phyloP scores from a whole-genome alignment of 1,140 invertebrate genomes.

The Patella vulgata region DNA sequence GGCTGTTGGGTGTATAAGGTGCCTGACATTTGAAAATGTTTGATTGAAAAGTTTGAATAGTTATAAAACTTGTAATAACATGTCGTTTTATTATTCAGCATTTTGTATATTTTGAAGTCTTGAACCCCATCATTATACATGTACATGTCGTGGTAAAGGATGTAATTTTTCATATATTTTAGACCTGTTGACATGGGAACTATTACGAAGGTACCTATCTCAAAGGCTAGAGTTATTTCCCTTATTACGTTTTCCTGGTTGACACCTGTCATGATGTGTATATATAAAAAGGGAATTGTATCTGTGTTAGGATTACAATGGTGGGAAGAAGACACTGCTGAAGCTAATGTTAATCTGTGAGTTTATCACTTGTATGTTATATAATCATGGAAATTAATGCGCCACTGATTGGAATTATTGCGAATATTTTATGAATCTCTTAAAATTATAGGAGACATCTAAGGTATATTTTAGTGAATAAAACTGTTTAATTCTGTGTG shows the following conservation, averaged over 20 bases:
- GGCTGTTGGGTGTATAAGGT: too few species aligned
- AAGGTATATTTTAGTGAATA: too few species aligned
- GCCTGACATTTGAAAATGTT: neutral
- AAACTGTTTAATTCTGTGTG: too few species aligned
- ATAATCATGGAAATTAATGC: neutral
- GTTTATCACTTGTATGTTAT: neutral
- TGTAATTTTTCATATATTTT: neutral
- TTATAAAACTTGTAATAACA: neutral
- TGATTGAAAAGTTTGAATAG: neutral
- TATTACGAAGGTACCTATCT: conserved; percentile 63
- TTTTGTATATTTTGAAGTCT: neutral
- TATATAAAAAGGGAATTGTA: conserved; percentile 69
- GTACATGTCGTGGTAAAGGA: too few species aligned
- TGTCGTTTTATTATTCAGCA: neutral
- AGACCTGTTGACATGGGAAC: conserved; percentile 1
- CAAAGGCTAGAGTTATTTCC: conserved; percentile 70
- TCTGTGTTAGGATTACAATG: conserved; percentile 68
- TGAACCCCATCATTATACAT: too few species aligned
- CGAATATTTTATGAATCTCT: neutral
- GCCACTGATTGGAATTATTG: neutral
- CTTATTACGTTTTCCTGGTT: conserved; percentile 74
- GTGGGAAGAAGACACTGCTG: conserved; percentile 70
- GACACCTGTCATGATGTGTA: conserved; percentile 70
- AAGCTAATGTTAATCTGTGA: conserved; percentile 59
- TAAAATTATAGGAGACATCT: neutral